These are phyloP conservation scores for Cichladusa arquata DNA, from an alignment of 2,113 vertebrate genomes.

Conservation along the genomic window DNA sequence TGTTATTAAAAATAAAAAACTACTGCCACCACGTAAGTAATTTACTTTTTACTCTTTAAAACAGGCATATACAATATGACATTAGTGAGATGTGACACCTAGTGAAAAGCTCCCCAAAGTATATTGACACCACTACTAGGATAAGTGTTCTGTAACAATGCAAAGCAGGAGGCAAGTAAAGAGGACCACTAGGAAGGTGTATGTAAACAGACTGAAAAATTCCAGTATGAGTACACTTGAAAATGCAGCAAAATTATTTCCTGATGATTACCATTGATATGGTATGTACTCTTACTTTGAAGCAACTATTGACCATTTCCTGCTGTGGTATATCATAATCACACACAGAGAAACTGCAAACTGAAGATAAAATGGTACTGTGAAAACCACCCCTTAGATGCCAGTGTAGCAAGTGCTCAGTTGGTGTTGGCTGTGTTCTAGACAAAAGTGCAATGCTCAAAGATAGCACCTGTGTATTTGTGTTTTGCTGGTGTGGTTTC, in stretches of 20 bases:
- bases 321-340: neutral
- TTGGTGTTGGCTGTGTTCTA: neutral
- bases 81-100: neutral
- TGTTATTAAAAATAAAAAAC: neutral
- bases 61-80: neutral
- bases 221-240: neutral
- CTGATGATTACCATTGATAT: neutral
- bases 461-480: neutral
- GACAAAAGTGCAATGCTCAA: neutral
- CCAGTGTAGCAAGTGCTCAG: neutral
- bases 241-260: neutral
- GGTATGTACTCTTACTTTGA: neutral
- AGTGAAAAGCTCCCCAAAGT: neutral
- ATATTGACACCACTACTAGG: neutral
- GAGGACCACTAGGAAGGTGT: neutral
- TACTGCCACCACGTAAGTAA: neutral
- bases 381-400: neutral
- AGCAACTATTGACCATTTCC: neutral
- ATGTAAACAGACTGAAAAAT: neutral
- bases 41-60: neutral
- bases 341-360: neutral
- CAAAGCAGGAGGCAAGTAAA: neutral
- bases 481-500: neutral
- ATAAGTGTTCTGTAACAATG: neutral
- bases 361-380: neutral